Base-by-base conservation (phyloP, 2,113 vertebrate genomes). In the Ursus arctos region DNA sequence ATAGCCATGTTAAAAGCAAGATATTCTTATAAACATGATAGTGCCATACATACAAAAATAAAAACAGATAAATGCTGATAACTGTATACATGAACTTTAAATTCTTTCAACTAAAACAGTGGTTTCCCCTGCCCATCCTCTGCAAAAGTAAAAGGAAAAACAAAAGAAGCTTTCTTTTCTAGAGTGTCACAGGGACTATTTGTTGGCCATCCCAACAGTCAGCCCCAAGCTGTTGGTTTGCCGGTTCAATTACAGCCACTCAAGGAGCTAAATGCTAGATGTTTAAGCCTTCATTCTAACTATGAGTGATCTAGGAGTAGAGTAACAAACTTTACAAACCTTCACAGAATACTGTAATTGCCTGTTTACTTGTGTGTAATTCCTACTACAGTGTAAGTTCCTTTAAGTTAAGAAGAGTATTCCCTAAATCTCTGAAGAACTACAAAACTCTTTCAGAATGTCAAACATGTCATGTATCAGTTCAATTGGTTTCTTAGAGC, bases 271-370 rank as follows among this genome's bases (percentile, higher is more conserved):
- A 84, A 84, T 14, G n/a, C 59, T 72, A 67, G 11, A 67, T 33
- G 57, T 89, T 79, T 59, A 89, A 91, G 76, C 24, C 72, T 86
- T 22, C 26, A 57, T 86, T 59, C 94, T 80, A 97, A 74, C 24
- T 76, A 33, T 43, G 51, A 69, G 43, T 77, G 22, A 24, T 82
- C 59, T 71, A 76, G 51, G 28, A 91, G 31, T 69, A 91, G 28
- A n/a, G 51, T 31, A 86, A 51, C 47, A 81, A 86, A 72, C 87
- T 91, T 93, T 16, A 82, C 19, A 47, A 88, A 82, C 24, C 94
- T 86, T 76, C 33, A 61, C n/a, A 95, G 81, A 72, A 71, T 47
- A 74, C 26, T 16, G 3, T 10, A 33, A 88, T 84, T 57, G n/a
- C 71, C 93, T 31, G 14, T 81, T 74, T 51, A 59, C 67, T 47